These are phyloP conservation scores for Enteromius viviparus DNA, from an alignment of 2,797 vertebrate species.

Conservation along the genomic window DNA sequence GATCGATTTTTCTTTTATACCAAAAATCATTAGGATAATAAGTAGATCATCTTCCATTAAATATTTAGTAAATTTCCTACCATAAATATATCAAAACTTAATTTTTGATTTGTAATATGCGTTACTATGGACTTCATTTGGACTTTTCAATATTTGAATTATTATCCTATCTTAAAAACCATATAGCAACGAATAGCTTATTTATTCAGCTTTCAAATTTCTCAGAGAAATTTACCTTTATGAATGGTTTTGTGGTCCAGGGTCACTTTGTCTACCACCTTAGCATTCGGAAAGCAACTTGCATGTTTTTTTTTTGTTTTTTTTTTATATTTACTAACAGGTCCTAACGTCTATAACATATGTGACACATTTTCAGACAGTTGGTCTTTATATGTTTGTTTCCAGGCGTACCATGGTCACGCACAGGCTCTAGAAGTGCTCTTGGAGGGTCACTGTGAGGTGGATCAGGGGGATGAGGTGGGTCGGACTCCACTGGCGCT, in stretches of 20 bases:
- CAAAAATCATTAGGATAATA: not conserved
- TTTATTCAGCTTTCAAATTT: too few relatives aligned
- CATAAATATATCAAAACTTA: too few relatives aligned
- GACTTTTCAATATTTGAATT: too few relatives aligned
- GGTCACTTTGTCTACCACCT: not conserved
- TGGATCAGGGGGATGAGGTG: slow-evolving; percentile 89
- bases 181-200: too few relatives aligned
- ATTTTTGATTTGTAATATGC: too few relatives aligned
- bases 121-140: too few relatives aligned
- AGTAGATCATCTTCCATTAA: not conserved
- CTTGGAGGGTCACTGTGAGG: slow-evolving; percentile 85
- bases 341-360: not conserved
- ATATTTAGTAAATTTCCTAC: too few relatives aligned
- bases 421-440: slow-evolving; percentile 94
- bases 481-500: slow-evolving; percentile 90
- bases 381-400: not conserved
- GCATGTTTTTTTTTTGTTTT: not conserved
- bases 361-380: not conserved
- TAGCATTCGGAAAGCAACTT: not conserved
- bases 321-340: not conserved
- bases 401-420: slow-evolving; percentile 94
- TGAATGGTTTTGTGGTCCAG: not conserved
- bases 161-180: too few relatives aligned
- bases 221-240: not conserved
- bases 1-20: not conserved